phyloP scores from a whole-genome alignment of 2,888 invertebrate species.

The Pyrrhia umbra region DNA sequence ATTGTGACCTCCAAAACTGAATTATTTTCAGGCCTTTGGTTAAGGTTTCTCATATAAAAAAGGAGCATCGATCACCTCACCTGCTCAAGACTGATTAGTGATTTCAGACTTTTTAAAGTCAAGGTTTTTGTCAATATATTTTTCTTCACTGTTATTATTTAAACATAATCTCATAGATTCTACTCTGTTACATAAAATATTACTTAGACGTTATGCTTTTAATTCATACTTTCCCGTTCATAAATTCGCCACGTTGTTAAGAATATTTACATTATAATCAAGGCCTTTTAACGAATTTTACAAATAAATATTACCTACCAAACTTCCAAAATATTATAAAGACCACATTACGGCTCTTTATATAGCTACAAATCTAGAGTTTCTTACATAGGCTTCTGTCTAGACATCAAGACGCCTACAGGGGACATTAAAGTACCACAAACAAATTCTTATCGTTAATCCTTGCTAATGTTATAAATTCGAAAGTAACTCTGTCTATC shows the following conservation, averaged over 20 bases:
- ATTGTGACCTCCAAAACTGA: too few species aligned
- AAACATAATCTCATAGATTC: too few species aligned
- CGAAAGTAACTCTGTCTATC: not conserved
- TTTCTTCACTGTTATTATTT: not conserved
- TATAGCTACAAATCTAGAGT: conserved; percentile 11
- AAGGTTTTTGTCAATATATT: too few species aligned
- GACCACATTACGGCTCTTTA: not conserved
- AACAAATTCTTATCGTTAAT: conserved; percentile 41
- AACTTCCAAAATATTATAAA: not conserved
- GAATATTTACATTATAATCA: conserved; percentile 1
- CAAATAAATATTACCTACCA: not conserved
- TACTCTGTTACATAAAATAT: not conserved
- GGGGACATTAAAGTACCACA: conserved; percentile 22
- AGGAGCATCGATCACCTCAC: too few species aligned
- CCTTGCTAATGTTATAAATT: not conserved
- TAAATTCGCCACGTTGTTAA: not conserved
- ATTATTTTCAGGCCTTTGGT: too few species aligned
- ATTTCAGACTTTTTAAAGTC: too few species aligned
- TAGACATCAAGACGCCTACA: conserved; percentile 45
- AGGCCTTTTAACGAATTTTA: not conserved
- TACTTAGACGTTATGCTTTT: not conserved
- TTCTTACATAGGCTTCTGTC: conserved; percentile 24
- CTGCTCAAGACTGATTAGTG: too few species aligned
- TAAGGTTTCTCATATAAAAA: too few species aligned
- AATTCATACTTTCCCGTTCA: not conserved